phyloP scores from a whole-genome alignment of 2,113 vertebrate genomes.

The Thalassarche chlororhynchos region DNA sequence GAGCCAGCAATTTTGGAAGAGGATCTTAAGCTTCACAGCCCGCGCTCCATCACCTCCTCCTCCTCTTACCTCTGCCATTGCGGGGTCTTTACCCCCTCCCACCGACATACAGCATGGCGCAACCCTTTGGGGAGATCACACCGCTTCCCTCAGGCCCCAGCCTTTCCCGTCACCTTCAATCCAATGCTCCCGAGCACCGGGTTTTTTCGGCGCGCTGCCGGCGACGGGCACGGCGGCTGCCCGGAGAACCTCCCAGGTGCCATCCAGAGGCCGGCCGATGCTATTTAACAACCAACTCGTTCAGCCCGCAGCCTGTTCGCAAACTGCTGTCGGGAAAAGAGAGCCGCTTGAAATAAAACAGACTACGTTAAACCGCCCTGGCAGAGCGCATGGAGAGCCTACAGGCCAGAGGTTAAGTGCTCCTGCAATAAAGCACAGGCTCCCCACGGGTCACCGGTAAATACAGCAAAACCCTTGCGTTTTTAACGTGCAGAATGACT shows the following conservation, averaged over 20 bases:
- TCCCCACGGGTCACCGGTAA: not conserved
- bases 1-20: not conserved
- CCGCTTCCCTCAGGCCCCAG: not conserved
- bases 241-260: not conserved
- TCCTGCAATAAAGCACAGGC: not conserved
- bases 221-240: accelerated
- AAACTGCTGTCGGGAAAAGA: not conserved
- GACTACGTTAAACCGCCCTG: not conserved
- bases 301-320: not conserved
- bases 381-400: not conserved
- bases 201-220: not conserved
- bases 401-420: not conserved
- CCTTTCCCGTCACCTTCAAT: not conserved
- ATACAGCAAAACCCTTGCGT: not conserved
- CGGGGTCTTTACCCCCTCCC: not conserved
- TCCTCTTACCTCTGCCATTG: not conserved
- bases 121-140: not conserved
- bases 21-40: not conserved
- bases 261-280: not conserved
- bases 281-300: not conserved
- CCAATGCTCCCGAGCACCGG: not conserved
- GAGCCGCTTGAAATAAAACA: not conserved
- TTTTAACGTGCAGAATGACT: not conserved
- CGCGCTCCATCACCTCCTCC: not conserved
- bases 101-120: accelerated